These are phyloP conservation scores for Theristicus caerulescens DNA, from an alignment of 2,113 vertebrate genomes.

Conservation along the genomic window DNA sequence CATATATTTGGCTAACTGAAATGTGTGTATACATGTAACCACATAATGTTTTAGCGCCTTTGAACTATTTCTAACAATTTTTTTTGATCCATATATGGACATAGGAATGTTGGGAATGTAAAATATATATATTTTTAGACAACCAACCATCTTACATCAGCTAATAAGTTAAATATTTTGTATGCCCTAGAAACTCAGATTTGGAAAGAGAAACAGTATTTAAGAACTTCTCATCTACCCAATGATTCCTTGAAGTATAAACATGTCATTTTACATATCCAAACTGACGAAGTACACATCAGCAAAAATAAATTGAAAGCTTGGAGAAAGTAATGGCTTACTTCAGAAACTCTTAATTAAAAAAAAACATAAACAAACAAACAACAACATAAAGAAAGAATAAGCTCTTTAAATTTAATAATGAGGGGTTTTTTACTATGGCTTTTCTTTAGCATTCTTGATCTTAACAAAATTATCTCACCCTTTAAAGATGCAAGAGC, in stretches of 20 bases:
- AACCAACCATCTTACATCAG: neutral
- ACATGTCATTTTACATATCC: neutral
- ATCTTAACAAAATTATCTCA: neutral
- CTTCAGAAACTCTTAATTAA: neutral
- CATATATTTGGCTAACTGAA: slow-evolving; percentile 38
- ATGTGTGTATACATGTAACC: slow-evolving; percentile 23
- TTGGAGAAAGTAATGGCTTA: neutral
- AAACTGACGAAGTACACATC: neutral
- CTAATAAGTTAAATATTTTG: neutral
- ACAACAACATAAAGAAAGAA: neutral
- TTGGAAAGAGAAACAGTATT: neutral
- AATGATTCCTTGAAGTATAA: slow-evolving; percentile 15
- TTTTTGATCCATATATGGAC: slow-evolving; percentile 14
- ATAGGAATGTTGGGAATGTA: neutral
- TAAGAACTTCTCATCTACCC: neutral
- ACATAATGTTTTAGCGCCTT: slow-evolving; percentile 22
- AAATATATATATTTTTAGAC: neutral
- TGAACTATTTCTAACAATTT: slow-evolving; percentile 20
- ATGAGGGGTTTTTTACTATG: neutral
- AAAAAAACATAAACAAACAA: neutral
- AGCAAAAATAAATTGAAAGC: neutral
- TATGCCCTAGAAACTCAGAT: neutral
- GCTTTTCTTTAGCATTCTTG: neutral
- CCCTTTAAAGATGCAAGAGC: neutral
- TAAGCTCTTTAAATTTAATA: neutral